Evolutionary conservation across 2,888 invertebrate genomes (phyloP).

Genomic region (Lycocerus yunnanus): DNA sequence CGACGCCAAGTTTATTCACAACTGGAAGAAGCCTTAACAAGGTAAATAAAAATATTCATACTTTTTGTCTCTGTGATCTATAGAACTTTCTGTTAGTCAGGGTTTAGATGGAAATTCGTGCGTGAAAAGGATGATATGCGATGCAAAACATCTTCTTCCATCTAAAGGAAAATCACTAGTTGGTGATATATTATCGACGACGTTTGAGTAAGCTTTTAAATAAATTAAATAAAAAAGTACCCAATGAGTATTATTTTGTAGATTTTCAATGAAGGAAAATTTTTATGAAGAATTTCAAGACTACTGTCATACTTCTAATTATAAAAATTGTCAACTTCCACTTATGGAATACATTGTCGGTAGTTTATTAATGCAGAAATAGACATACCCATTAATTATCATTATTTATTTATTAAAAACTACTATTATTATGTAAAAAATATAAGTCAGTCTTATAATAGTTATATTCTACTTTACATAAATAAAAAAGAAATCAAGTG

Average conservation of each 20-base stretch:
- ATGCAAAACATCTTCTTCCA: constrained; percentile 62
- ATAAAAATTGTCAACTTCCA: constrained; percentile 34
- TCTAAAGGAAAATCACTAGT: constrained; percentile 67
- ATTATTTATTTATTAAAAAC: background rate
- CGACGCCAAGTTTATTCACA: constrained; percentile 60
- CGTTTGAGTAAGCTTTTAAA: constrained; percentile 62
- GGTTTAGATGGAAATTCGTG: constrained; percentile 68
- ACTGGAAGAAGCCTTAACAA: constrained; percentile 36
- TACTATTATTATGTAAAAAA: background rate
- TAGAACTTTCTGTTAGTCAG: constrained; percentile 56
- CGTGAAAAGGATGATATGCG: constrained; percentile 70
- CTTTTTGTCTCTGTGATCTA: background rate
- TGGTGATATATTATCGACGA: constrained; percentile 66
- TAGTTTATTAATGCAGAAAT: constrained; percentile 14
- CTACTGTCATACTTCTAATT: constrained; percentile 30
- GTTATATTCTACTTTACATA: background rate
- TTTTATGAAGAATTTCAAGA: constrained; percentile 24
- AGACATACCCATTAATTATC: background rate
- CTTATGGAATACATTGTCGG: constrained; percentile 35
- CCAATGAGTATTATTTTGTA: background rate
- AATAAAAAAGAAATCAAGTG: background rate
- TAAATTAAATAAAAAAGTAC: background rate
- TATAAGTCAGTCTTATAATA: background rate
- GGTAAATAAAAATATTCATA: constrained; percentile 24
- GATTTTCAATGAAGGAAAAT: background rate